A percentile compares a stretch with the other conserved stretches of the same genome.
Conservation (phyloP, 1,140 invertebrate species). For the Caenorhabditis briggsae region DNA sequence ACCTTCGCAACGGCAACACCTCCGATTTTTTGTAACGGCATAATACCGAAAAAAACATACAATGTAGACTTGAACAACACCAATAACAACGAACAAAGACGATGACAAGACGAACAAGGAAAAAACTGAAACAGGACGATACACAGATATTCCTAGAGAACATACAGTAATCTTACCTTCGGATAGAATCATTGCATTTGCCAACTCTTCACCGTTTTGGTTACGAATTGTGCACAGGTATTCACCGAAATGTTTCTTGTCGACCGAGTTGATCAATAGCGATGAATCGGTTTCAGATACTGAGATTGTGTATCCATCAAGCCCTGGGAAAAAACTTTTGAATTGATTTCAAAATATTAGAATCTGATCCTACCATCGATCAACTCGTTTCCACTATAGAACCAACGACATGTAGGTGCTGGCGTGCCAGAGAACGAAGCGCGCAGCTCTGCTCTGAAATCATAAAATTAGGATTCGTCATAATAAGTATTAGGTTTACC, state of each 20-base stretch:
- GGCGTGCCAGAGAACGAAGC: constrained; percentile 71
- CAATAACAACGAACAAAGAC: constrained; percentile 5
- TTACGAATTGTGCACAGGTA: constrained; percentile 74
- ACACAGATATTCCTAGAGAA: background rate
- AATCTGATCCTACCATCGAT: constrained; percentile 55
- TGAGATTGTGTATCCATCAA: constrained; percentile 52
- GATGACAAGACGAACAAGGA: constrained; percentile 18
- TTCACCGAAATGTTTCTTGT: constrained; percentile 69
- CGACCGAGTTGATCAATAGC: constrained; percentile 58
- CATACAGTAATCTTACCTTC: constrained; percentile 68
- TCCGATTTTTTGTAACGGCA: background rate
- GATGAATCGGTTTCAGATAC: constrained; percentile 36
- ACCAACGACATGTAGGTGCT: constrained; percentile 69
- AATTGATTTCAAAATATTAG: background rate
- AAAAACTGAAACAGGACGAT: constrained; percentile 20
- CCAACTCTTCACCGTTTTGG: constrained; percentile 72
- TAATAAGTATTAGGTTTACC: background rate
- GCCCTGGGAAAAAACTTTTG: constrained; percentile 27
- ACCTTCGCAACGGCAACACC: too few relatives aligned
- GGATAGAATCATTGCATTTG: constrained; percentile 70
- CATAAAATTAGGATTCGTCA: background rate
- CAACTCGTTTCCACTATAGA: constrained; percentile 68
- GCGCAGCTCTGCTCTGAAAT: constrained; percentile 66
- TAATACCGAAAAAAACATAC: constrained; percentile 21
- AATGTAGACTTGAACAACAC: constrained; percentile 25